phyloP scores from a whole-genome alignment of 2,888 invertebrate genomes.

The Cremastinae sp. region DNA sequence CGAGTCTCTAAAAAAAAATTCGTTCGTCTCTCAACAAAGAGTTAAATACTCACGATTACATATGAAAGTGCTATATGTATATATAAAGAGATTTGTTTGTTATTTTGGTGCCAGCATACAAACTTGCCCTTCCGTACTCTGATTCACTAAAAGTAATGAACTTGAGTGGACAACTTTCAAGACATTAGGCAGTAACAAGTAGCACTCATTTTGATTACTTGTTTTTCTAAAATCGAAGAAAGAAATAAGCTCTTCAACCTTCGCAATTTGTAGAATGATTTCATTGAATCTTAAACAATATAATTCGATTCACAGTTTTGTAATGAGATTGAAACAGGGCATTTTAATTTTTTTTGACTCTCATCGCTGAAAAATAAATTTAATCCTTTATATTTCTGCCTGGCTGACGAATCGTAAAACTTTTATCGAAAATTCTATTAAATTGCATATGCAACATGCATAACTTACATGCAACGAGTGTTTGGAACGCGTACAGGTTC shows the following conservation, averaged over 20 bases:
- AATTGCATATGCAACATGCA: too few species aligned
- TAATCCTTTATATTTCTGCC: not conserved
- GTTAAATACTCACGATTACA: too few species aligned
- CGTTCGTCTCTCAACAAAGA: too few species aligned
- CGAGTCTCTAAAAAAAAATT: too few species aligned
- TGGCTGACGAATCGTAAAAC: too few species aligned
- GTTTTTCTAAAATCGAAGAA: conserved; percentile 34
- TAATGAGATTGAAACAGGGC: not conserved
- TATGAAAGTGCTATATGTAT: too few species aligned
- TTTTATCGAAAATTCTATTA: too few species aligned
- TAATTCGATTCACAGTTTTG: conserved; percentile 35
- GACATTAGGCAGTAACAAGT: conserved; percentile 29
- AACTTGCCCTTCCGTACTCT: not conserved
- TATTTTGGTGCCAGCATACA: not conserved
- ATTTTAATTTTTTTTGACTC: too few species aligned
- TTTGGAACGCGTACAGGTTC: too few species aligned
- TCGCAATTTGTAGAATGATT: not conserved
- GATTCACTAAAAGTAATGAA: conserved; percentile 15
- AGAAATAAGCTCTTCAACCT: conserved; percentile 10
- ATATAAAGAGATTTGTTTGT: too few species aligned
- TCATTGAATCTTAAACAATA: conserved; percentile 23
- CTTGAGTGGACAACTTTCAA: conserved; percentile 35
- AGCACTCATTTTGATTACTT: conserved; percentile 62
- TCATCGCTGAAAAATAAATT: not conserved
- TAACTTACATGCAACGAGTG: too few species aligned